A percentile compares a stretch with the other conserved stretches of the same genome.
Conservation (phyloP, 2,888 invertebrate genomes). For the Himalopsyche tibetana region DNA sequence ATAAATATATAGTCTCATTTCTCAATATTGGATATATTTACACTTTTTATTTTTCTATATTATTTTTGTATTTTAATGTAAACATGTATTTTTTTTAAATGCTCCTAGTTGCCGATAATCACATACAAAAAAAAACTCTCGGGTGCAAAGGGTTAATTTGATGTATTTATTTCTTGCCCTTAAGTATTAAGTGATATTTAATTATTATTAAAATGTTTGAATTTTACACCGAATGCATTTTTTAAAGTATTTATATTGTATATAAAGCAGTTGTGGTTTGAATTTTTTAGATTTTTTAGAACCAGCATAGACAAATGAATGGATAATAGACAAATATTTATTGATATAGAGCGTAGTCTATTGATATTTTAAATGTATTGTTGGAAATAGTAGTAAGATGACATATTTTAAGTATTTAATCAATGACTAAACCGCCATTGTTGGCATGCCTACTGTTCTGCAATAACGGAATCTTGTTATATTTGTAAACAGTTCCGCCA, state of each 20-base stretch:
- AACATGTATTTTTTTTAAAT: too few relatives aligned
- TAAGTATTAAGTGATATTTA: neutral
- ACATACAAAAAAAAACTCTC: too few relatives aligned
- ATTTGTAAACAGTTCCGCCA: too few relatives aligned
- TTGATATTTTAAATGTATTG: slow-evolving; percentile 21
- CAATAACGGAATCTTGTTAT: too few relatives aligned
- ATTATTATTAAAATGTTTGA: neutral
- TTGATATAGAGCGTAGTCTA: slow-evolving; percentile 24
- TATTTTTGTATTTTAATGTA: too few relatives aligned
- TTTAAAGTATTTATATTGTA: slow-evolving; percentile 1
- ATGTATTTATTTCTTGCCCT: slow-evolving; percentile 30
- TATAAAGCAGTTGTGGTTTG: neutral
- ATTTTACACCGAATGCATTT: slow-evolving; percentile 1
- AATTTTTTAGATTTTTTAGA: neutral
- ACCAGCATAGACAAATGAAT: slow-evolving; percentile 32
- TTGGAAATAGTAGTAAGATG: neutral
- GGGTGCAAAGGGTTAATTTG: neutral
- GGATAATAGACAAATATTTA: slow-evolving; percentile 3
- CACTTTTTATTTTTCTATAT: too few relatives aligned
- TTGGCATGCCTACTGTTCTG: too few relatives aligned
- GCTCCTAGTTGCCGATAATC: too few relatives aligned
- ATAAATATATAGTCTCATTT: too few relatives aligned
- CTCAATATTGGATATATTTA: too few relatives aligned
- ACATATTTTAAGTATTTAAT: too few relatives aligned
- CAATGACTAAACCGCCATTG: too few relatives aligned